Evolutionary conservation across 2,113 vertebrate species (phyloP), one percentile per base, ranked within the genome.

Genomic region (Crypturellus undulatus): DNA sequence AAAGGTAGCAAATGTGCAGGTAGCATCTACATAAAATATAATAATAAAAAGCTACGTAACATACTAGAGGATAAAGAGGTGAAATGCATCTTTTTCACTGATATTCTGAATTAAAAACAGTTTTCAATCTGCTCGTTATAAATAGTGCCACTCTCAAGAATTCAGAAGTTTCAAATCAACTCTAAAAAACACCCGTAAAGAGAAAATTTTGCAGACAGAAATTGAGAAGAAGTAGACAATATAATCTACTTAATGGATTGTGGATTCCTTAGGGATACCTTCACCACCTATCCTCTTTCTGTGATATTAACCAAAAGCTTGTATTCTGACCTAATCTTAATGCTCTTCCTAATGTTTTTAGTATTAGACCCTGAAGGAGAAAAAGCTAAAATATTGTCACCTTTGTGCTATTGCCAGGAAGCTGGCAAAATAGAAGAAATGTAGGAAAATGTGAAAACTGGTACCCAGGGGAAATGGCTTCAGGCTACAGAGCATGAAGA

Each of bases 1-100:
- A 88, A 88, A 49, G 21, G 49, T 85, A 93, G 47, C 76, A 93
- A 93, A 96, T 83, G 82, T 84, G 71, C 90, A 95, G 81, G 78
- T 92, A 93, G 12, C 75, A 90, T 76, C 95, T 81, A 90, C 56
- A 58, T 92, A 80, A 93, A 95, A 49, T 65, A 26, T 72, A 78
- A 67, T 82, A 91, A 87, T 82, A 93, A 94, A 64, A 60, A 91
- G 62, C 68, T 80, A 75, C 47, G 54, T 12, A 65, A 95, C 84
- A 85, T 87, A 94, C 34, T 51, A 38, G 79, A 88, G 72, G 72
- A 88, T 84, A 91, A 96, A 91, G 64, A 89, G 79, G 42, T 70
- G 82, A 83, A 92, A 86, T 89, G 78, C 75, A 90, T 78, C 25
- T 90, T 94, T 93, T 93, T 79, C 10, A 20, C 21, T 85, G 45